Percentiles rank a stretch among this genome's conserved stretches.
Conservation (phyloP, 2,888 invertebrate genomes). For the Hypomecis atomaria region DNA sequence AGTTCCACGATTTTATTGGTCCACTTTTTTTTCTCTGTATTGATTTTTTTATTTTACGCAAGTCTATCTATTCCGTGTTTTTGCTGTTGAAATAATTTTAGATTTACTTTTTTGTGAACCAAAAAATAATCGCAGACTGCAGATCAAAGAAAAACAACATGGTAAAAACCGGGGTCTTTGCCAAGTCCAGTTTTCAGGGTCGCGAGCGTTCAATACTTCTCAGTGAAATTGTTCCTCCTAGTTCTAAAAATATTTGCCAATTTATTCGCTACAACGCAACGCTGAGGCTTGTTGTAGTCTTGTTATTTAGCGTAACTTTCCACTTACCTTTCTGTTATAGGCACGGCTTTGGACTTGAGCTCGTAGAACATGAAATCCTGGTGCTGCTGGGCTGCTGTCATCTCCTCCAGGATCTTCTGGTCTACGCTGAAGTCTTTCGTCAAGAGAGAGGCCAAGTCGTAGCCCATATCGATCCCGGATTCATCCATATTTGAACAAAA, state of each 20-base stretch:
- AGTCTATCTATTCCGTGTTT: neutral
- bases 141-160: conserved; percentile 68
- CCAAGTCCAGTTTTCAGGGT: conserved; percentile 81
- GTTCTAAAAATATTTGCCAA: conserved; percentile 78
- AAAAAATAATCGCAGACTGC: conserved; percentile 53
- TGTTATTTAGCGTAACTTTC: conserved; percentile 45
- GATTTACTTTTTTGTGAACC: conserved; percentile 29
- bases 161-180: conserved; percentile 72
- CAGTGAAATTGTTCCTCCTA: conserved; percentile 79
- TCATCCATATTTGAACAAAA: conserved; percentile 83
- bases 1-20: conserved; percentile 14
- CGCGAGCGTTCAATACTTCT: conserved; percentile 63
- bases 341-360: conserved; percentile 85
- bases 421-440: conserved; percentile 82
- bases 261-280: conserved; percentile 53
- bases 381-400: conserved; percentile 81
- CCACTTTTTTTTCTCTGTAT: neutral
- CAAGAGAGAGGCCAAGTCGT: conserved; percentile 85
- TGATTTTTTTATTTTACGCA: neutral
- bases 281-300: conserved; percentile 27
- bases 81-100: conserved; percentile 4
- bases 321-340: conserved; percentile 84
- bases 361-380: conserved; percentile 87
- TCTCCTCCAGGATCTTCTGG: conserved; percentile 82
- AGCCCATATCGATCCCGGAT: conserved; percentile 87